Evolutionary conservation across 2,797 vertebrate genomes (phyloP).

Genomic region (Labroides dimidiatus): DNA sequence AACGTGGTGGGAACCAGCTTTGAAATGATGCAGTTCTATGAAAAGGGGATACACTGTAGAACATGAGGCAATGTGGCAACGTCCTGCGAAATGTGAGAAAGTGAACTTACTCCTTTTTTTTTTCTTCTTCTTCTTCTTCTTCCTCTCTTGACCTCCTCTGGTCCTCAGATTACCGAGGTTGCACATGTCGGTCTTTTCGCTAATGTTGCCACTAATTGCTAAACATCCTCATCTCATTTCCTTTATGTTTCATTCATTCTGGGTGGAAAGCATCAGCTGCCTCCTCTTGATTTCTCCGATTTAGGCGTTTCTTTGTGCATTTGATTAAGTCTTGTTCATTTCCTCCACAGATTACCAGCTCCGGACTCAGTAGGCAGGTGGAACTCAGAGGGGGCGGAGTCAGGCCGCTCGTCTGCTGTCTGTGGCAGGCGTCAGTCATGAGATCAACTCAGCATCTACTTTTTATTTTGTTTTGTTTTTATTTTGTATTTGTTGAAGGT

Average conservation of each 20-base stretch:
- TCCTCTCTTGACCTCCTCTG: slow-evolving; percentile 44
- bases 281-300: slow-evolving; percentile 68
- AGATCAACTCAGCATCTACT: slow-evolving; percentile 62
- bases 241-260: slow-evolving; percentile 71
- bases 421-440: slow-evolving; percentile 70
- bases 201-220: slow-evolving; percentile 79
- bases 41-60: slow-evolving; percentile 77
- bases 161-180: slow-evolving; percentile 64
- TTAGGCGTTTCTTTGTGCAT: slow-evolving; percentile 69
- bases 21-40: slow-evolving; percentile 65
- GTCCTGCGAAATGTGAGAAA: slow-evolving; percentile 77
- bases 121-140: too few species aligned
- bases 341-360: slow-evolving; percentile 88
- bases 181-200: slow-evolving; percentile 74
- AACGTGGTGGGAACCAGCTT: slow-evolving; percentile 74
- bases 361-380: slow-evolving; percentile 86
- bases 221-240: slow-evolving; percentile 83
- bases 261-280: slow-evolving; percentile 76
- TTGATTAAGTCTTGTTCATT: slow-evolving; percentile 84
- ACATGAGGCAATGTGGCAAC: slow-evolving; percentile 76
- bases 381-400: slow-evolving; percentile 63
- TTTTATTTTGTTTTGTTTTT: slow-evolving; percentile 23
- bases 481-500: slow-evolving; percentile 53
- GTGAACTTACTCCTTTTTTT: slow-evolving; percentile 62
- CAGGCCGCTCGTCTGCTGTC: slow-evolving; percentile 62